These are phyloP conservation scores for Athripsodes cinereus DNA, from an alignment of 2,888 invertebrate genomes.

Conservation along the genomic window DNA sequence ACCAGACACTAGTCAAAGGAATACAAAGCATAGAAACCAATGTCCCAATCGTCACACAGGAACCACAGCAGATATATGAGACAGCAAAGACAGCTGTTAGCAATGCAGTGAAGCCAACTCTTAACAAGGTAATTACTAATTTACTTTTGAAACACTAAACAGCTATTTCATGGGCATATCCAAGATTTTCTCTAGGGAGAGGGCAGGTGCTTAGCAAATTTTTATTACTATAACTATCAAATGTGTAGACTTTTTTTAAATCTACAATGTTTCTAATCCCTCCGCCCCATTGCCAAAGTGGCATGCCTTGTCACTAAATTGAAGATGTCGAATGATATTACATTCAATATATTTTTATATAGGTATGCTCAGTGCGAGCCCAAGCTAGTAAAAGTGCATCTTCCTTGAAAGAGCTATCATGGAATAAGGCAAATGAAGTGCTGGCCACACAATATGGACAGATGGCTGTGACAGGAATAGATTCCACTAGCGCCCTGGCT, in stretches of 20 bases:
- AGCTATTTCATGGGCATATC: not conserved
- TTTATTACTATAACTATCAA: not conserved
- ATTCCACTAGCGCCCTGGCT: slow-evolving; percentile 60
- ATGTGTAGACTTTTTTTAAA: not conserved
- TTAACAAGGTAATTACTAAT: slow-evolving; percentile 5
- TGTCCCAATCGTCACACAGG: slow-evolving; percentile 61
- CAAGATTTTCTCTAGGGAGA: not conserved
- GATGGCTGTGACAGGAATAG: slow-evolving; percentile 60
- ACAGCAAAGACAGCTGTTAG: slow-evolving; percentile 53
- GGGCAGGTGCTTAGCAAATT: too few relatives aligned
- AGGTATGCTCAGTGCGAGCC: slow-evolving; percentile 46
- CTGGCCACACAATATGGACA: slow-evolving; percentile 63
- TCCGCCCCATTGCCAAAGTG: not conserved
- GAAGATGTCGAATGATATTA: too few relatives aligned
- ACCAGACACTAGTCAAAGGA: slow-evolving; percentile 60
- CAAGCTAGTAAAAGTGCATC: slow-evolving; percentile 54
- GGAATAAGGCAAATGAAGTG: slow-evolving; percentile 66
- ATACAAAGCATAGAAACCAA: slow-evolving; percentile 59
- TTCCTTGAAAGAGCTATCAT: slow-evolving; percentile 60
- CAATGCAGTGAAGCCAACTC: slow-evolving; percentile 38
- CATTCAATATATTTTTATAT: too few relatives aligned
- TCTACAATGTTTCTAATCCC: not conserved
- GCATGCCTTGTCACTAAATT: not conserved
- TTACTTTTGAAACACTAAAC: not conserved
- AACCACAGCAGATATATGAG: slow-evolving; percentile 54